Evolutionary conservation across 2,113 vertebrate species (phyloP).

Genomic region (Etheostoma cragini): DNA sequence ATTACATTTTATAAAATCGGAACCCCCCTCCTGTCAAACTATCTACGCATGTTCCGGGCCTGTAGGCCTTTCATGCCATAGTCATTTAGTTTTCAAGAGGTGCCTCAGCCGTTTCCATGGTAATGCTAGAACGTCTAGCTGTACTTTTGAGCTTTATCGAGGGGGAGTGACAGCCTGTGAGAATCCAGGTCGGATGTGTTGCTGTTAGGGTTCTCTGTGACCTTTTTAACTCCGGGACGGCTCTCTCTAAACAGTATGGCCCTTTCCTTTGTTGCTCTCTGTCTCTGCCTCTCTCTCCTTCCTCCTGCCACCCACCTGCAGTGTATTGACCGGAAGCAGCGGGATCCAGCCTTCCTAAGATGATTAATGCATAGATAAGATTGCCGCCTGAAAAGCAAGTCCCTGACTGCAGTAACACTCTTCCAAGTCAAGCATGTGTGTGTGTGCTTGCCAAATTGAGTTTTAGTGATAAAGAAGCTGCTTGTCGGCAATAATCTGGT

Average conservation of each 20-base stretch:
- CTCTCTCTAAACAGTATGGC: conserved; percentile 54
- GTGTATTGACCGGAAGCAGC: conserved; percentile 68
- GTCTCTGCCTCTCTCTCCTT: conserved; percentile 8
- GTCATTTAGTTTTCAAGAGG: conserved; percentile 4
- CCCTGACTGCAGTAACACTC: conserved; percentile 28
- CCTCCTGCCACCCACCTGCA: conserved; percentile 51
- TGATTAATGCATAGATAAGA: conserved; percentile 68
- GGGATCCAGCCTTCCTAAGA: conserved; percentile 55
- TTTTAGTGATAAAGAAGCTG: conserved; percentile 30
- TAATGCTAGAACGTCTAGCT: conserved; percentile 14
- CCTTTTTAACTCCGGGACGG: conserved; percentile 58
- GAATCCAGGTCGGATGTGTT: conserved; percentile 24
- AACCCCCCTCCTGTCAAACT: background rate
- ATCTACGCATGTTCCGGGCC: background rate
- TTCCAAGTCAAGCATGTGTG: background rate
- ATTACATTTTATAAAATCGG: no score
- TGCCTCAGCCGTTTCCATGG: conserved; percentile 42
- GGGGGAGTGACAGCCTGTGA: conserved; percentile 10
- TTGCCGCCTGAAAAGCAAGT: conserved; percentile 46
- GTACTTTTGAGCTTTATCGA: conserved; percentile 21
- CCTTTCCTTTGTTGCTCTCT: conserved; percentile 46
- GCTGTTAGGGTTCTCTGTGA: conserved; percentile 54
- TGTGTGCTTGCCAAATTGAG: conserved; percentile 16
- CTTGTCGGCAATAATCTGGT: conserved; percentile 20
- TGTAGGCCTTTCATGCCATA: conserved; percentile 12